Evolutionary conservation across 2,888 invertebrate species (phyloP).

Genomic region (Drosophila birchii): DNA sequence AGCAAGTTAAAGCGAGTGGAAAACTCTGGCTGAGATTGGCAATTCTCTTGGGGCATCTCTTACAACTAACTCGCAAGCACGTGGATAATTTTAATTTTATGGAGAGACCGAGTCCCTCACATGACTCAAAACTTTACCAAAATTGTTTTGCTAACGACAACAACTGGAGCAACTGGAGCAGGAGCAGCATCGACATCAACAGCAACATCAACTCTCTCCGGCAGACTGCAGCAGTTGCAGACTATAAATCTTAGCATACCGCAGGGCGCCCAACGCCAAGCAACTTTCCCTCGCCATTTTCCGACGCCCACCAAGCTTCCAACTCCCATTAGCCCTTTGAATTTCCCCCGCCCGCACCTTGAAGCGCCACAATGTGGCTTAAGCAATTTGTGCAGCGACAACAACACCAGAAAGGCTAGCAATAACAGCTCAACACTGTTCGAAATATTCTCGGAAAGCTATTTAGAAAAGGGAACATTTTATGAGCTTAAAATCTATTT

Average conservation of each 20-base stretch:
- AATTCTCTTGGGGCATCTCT: slow-evolving; percentile 22
- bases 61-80: slow-evolving; percentile 60
- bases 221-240: slow-evolving; percentile 58
- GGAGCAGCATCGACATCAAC: slow-evolving; percentile 36
- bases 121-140: slow-evolving; percentile 68
- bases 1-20: slow-evolving; percentile 27
- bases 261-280: slow-evolving; percentile 61
- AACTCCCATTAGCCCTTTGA: slow-evolving; percentile 8
- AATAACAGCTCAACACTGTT: slow-evolving; percentile 16
- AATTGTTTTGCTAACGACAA: slow-evolving; percentile 68
- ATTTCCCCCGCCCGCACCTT: slow-evolving; percentile 31
- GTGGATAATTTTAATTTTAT: slow-evolving; percentile 76
- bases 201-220: slow-evolving; percentile 35
- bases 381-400: slow-evolving; percentile 72
- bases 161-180: slow-evolving; percentile 20
- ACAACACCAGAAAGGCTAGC: slow-evolving; percentile 41
- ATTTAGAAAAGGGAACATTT: background rate
- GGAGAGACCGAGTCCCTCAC: slow-evolving; percentile 53
- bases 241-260: slow-evolving; percentile 77
- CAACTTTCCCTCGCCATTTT: slow-evolving; percentile 61
- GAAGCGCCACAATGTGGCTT: slow-evolving; percentile 72
- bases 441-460: background rate
- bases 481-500: background rate
- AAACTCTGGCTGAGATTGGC: slow-evolving; percentile 9
- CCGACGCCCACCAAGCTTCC: slow-evolving; percentile 15